Evolutionary conservation across 2,113 vertebrate species (phyloP).

Genomic region (Xyliphius kryptos): DNA sequence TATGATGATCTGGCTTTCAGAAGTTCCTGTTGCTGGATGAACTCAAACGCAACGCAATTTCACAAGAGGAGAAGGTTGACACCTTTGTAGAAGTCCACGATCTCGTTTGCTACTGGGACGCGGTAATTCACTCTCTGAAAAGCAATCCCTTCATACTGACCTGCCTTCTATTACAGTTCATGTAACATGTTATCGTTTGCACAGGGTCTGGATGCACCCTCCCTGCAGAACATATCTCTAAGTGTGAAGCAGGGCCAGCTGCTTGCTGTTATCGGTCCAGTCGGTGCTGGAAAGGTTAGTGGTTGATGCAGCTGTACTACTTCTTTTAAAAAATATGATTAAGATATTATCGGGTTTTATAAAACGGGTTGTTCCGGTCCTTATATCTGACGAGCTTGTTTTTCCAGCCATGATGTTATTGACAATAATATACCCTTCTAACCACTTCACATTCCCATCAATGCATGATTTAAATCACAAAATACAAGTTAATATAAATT

Average conservation of each 20-base stretch:
- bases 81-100: slow-evolving; percentile 66
- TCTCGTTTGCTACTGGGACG: slow-evolving; percentile 82
- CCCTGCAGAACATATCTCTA: slow-evolving; percentile 76
- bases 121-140: slow-evolving; percentile 59
- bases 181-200: background rate
- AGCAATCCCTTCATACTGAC: too few relatives aligned
- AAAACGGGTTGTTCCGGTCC: too few relatives aligned
- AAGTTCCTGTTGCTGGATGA: slow-evolving; percentile 80
- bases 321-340: background rate
- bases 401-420: too few relatives aligned
- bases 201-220: slow-evolving; percentile 72
- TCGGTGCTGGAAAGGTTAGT: slow-evolving; percentile 91
- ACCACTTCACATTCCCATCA: too few relatives aligned
- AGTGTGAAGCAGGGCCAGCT: slow-evolving; percentile 76
- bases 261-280: slow-evolving; percentile 84
- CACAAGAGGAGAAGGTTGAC: slow-evolving; percentile 49
- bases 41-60: slow-evolving; percentile 48
- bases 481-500: too few relatives aligned
- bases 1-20: slow-evolving; percentile 46
- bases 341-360: background rate
- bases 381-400: too few relatives aligned
- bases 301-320: background rate
- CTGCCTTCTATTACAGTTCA: too few relatives aligned
- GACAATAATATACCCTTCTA: too few relatives aligned
- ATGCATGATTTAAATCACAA: too few relatives aligned